Base-by-base conservation (phyloP, 2,113 vertebrate genomes). In the Spheniscus mendiculus region DNA sequence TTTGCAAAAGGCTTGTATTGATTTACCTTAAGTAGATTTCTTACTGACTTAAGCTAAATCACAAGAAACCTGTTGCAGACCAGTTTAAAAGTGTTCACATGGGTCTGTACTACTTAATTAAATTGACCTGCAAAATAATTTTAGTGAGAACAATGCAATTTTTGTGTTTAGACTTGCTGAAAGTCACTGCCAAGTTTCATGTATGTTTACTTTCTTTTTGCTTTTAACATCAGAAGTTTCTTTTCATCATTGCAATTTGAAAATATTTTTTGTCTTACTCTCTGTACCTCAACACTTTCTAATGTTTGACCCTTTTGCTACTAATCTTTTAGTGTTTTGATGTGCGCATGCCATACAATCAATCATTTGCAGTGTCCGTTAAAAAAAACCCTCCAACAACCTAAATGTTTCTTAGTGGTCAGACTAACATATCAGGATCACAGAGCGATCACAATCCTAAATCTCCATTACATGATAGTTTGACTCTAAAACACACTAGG, bases 1-100 rank as follows among this genome's bases (percentile, higher is more conserved):
- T 95, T 89, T 81, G 82, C 80, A 84, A 76, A 96, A 84, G n/a
- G 20, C 65, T 87, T 89, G 3, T 81, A 94, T 89, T 91, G 95
- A 96, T 87, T 95, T 89, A 80, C 63, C 63, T 90, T 70, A 66
- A 91, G 55, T 30, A 89, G 67, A 63, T 84, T 92, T 89, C 55
- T 83, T 80, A 79, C n/a, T 88, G 59, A 82, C 50, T 95, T 89
- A 87, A 87, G 50, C 72, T 87, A 59, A 77, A 89, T 92, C 55
- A 78, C 50, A 84, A 89, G 67, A 73, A 87, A 80, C 25, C 53
- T 83, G 16, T 73, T 92, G 80, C 83, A 87, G 50, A 17, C 19
- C 56, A 52, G 42, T 44, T 87, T 82, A 30, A 61, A 69, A 88
- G 22, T 62, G 29, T 38, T 86, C 22, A 45, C 12, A 3, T 2